Base-by-base conservation (phyloP, 1,140 invertebrate species). In the Scylla paramamosain region DNA sequence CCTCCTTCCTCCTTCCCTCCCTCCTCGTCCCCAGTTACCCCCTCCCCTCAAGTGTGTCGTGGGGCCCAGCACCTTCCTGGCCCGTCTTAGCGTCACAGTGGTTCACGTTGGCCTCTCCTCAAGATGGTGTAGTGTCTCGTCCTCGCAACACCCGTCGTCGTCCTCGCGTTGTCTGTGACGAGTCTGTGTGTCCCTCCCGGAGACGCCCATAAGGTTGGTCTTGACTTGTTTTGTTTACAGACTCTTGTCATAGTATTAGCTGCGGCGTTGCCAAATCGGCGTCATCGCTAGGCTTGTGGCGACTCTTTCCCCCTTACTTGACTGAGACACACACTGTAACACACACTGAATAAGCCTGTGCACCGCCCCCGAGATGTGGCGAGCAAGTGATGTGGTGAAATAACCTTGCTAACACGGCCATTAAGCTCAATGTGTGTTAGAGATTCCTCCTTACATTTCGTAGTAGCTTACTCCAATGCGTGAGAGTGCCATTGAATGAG, bases 391-490 rank as follows among this genome's bases (percentile, higher is more conserved):
- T 16, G 20, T 4, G 29, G 12, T 20, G 59, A 93, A 48, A 86
- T 91, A 46, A 93, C 39, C 8, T 45, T 83, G 25, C 90, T 59
- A 59, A 28, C 32, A 28, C 67, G 16, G 20, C 45, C 88, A 93
- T 90, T 95, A 91, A 95, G 31, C 92, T 16, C 88, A 84, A 93
- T 93, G 31, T 93, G 92, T 93, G 90, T 84, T 89, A 87, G 45
- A 93, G 92, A 93, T 95, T 95, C 95, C 95, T 93, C 92, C 95
- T 95, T 86, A 95, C 95, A 95, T 95, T 95, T 95, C 95, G 95
- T 95, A 95, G 95, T 95, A 95, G 95, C 92, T 95, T 95, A 95
- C 95, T 95, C 95, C 92, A 95, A 82, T 93, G 95, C 91, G 95
- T 95, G 95, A 93, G 92, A 88, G 82, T 83, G 83, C 91, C 94